Percentiles rank a stretch among this genome's conserved stretches.
These are phyloP conservation scores for Haemorhous mexicanus DNA, from an alignment of 2,113 vertebrate genomes.

Conservation along the genomic window DNA sequence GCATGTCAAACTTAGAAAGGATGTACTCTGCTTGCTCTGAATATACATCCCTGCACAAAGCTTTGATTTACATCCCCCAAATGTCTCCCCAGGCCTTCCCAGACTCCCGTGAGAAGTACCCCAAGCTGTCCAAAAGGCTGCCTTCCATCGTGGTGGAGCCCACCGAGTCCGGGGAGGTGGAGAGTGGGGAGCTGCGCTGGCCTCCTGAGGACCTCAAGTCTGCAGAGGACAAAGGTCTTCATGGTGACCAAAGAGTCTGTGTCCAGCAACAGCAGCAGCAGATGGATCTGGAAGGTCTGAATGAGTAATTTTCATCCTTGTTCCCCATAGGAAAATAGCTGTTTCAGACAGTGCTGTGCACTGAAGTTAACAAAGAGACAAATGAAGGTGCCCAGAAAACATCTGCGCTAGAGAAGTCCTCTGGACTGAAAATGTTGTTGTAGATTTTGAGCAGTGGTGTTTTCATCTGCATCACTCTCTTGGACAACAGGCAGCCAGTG, in stretches of 20 bases:
- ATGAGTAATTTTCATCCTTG: not conserved
- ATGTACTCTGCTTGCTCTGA: not conserved
- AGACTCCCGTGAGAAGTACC: slow-evolving; percentile 80
- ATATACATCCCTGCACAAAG: not conserved
- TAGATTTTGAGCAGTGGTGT: not conserved
- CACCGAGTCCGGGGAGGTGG: slow-evolving; percentile 80
- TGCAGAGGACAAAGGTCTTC: slow-evolving; percentile 67
- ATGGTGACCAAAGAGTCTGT: slow-evolving; percentile 62
- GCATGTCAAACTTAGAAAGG: not conserved
- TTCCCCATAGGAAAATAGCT: not conserved
- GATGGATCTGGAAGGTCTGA: slow-evolving; percentile 70
- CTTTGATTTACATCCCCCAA: not conserved
- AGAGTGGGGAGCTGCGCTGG: slow-evolving; percentile 91
- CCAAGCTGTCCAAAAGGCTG: slow-evolving; percentile 86
- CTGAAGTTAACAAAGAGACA: not conserved
- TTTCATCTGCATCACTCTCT: fast-evolving
- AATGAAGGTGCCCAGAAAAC: not conserved
- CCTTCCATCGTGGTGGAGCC: slow-evolving; percentile 91
- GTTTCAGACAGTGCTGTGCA: not conserved
- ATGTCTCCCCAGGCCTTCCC: slow-evolving; percentile 76
- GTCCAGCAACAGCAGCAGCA: slow-evolving; percentile 60
- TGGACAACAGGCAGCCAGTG: not conserved
- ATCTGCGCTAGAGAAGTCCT: not conserved
- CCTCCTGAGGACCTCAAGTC: slow-evolving; percentile 83
- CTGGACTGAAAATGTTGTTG: not conserved